Evolutionary conservation across 2,113 vertebrate species (phyloP).

Genomic region (Semnornis frantzii): DNA sequence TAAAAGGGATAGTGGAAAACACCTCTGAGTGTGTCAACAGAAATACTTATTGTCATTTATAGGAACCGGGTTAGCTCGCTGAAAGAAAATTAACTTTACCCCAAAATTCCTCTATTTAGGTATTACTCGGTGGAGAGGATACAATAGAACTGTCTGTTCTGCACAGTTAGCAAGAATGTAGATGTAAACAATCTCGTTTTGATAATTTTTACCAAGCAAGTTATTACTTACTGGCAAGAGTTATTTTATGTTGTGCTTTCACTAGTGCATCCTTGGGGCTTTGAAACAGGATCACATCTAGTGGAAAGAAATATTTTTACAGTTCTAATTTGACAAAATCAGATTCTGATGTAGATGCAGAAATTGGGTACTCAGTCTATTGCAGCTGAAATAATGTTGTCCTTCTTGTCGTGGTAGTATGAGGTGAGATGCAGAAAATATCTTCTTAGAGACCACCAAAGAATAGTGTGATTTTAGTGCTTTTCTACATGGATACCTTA

Average conservation of each 20-base stretch:
- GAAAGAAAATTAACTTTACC: slow-evolving; percentile 4
- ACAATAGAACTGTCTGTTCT: neutral
- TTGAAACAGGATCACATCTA: neutral
- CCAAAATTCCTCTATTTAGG: neutral
- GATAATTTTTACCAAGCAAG: neutral
- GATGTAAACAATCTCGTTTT: neutral
- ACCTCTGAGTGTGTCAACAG: neutral
- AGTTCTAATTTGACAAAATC: neutral
- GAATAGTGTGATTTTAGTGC: neutral
- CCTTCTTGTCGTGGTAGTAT: neutral
- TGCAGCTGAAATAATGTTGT: neutral
- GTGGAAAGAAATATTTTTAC: neutral
- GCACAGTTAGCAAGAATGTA: neutral
- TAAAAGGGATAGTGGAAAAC: slow-evolving; percentile 26
- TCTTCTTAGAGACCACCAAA: neutral
- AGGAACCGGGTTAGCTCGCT: neutral
- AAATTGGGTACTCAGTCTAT: neutral
- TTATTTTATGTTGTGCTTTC: neutral
- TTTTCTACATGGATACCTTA: neutral
- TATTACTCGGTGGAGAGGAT: neutral
- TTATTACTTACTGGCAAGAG: neutral
- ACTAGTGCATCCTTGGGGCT: neutral
- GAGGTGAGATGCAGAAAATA: neutral
- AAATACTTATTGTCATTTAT: neutral
- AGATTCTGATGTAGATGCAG: neutral